Evolutionary conservation across 2,888 invertebrate genomes (phyloP), one percentile per base, ranked within the genome.

Genomic region (Trachelus stipa): DNA sequence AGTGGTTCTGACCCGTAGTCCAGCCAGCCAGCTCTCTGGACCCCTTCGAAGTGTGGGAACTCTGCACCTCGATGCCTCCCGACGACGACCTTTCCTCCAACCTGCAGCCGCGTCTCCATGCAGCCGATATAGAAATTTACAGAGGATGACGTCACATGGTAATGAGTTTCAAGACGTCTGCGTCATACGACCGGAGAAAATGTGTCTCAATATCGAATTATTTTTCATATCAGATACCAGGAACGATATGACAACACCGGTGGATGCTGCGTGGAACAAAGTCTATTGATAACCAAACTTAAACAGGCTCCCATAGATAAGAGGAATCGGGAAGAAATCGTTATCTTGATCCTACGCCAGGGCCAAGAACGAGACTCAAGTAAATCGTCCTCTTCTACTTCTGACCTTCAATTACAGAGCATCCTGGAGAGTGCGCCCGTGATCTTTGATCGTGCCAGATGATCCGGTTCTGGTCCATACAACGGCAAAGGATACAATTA

Each of bases 31-130:
- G 87, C 86, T 89, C 89, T 87, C 83, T 79, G 83, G 87, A 88
- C 88, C 85, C 84, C 86, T 81, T 87, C 86, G 85, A 87, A 90
- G 89, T 90, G 89, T 90, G 90, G 90, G 90, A 90, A 90, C 89
- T 87, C 88, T 87, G 87, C 88, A 87, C 87, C 87, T 87, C 85
- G 84, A 80, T 88, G 88, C 87, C 87, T 88, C 88, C 87, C 87
- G 88, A 86, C 89, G 89, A 89, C 88, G 89, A 88, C 83, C 74
- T 89, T 87, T 76, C 79, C 83, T 82, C 84, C 88, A 88, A 88
- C 88, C 89, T 88, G 89, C 87, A 88, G 87, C 87, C 84, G 87
- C 87, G 85, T 86, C 86, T 86, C 86, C 83, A 79, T 82, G 81
- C 81, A 82, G 81, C 78, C 23, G 56, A 56, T 9, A 56, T 23